Evolutionary conservation across 2,797 vertebrate species (phyloP).

Genomic region (Rhabdomys pumilio): DNA sequence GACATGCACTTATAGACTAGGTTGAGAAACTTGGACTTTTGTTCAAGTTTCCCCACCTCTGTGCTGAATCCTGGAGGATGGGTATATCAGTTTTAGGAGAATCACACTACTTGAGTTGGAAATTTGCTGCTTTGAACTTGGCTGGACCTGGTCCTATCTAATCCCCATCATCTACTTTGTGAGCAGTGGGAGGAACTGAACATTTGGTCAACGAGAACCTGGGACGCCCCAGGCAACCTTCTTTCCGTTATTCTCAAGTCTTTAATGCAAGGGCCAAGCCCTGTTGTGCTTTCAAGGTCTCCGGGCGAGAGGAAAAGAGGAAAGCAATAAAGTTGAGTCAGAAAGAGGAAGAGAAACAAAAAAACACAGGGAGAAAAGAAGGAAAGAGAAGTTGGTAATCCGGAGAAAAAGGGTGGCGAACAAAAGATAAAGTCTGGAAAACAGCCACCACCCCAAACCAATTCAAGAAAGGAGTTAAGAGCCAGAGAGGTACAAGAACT

Average conservation of each 20-base stretch:
- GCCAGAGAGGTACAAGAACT: constrained; percentile 50
- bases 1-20: not conserved
- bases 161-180: not conserved
- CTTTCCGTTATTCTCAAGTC: not conserved
- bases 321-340: constrained; percentile 48
- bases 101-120: not conserved
- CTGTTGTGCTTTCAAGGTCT: not conserved
- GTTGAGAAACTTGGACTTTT: constrained; percentile 48
- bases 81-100: not conserved
- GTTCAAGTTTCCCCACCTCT: not conserved
- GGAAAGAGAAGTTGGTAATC: constrained; percentile 30
- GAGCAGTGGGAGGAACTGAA: constrained; percentile 41
- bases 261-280: not conserved
- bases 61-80: constrained; percentile 15
- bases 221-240: not conserved
- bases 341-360: constrained; percentile 35
- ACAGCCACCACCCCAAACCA: not conserved
- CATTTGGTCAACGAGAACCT: not conserved
- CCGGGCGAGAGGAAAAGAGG: constrained; percentile 35
- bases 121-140: constrained; percentile 16
- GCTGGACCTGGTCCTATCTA: not conserved
- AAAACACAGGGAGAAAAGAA: not conserved
- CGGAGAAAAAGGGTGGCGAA: not conserved
- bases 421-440: constrained; percentile 9
- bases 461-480: not conserved